Base-by-base conservation (phyloP, 2,797 vertebrate species). In the Benthosema pterotum region DNA sequence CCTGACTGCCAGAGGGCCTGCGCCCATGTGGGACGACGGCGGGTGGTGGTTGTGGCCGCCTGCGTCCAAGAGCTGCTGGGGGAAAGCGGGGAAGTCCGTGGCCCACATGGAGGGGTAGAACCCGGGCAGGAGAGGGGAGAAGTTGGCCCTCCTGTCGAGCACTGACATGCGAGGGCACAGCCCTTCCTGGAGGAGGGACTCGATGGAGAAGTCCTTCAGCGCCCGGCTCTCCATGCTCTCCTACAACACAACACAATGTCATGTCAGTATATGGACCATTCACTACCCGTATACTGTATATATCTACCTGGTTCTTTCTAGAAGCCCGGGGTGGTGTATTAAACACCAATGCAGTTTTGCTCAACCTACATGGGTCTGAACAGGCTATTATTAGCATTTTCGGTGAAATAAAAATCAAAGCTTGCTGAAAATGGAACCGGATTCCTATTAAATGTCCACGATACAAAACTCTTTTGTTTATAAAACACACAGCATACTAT, bases 61-160 rank as follows among this genome's bases (percentile, higher is more conserved):
- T 3, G 91, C 89, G 60, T 97, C 94, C 15, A 95, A 83, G 0
- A 97, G 89, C 73, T 94, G 96, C 45, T 96, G 83, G 22, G 96
- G 79, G 60, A 98, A 96, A 43, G 93, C 85, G 52, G 92, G 91
- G 1, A 97, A 95, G 75, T 98, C 94, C 0, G 94, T 65, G 0
- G 96, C 94, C 97, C 97, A 99, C 56, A 98, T 90, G 28, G 95
- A 94, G 2, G 97, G 96, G 76, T 98, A 98, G 88, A 98, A 97
- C 69, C 89, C 93, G 0, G 96, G 95, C 43, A 96, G 13, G 0
- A 98, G 94, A 15, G 96, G 94, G 38, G 97, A 95, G 69, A 97
- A 92, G 63, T 89, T 84, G 45, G 94, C 86, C 62, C 93, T 93
- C 84, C 94, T 90, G 80, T 98, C 96, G 0, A 95, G 84, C 52